Evolutionary conservation across 2,888 invertebrate species (phyloP).

Genomic region (Scaptodrosophila latifasciaeformis): DNA sequence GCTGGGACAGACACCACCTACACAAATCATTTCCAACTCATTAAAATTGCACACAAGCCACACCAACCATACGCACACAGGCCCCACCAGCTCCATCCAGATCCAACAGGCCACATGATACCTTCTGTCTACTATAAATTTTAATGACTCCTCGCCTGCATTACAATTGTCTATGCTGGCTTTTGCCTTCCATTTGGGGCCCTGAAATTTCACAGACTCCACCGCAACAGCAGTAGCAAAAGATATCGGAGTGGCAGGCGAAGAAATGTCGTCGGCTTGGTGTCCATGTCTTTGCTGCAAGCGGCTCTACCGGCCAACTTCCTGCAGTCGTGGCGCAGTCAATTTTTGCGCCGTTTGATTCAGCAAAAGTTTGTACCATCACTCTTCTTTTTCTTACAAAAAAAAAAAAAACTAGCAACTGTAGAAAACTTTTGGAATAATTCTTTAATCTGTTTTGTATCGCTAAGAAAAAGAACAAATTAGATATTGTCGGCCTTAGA

Average conservation of each 20-base stretch:
- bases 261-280: too few relatives aligned
- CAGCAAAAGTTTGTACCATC: constrained; percentile 65
- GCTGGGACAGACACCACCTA: constrained; percentile 21
- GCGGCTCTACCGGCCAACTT: constrained; percentile 41
- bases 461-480: too few relatives aligned
- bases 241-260: too few relatives aligned
- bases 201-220: constrained; percentile 40
- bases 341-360: constrained; percentile 61
- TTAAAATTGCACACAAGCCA: constrained; percentile 54
- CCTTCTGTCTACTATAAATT: constrained; percentile 37
- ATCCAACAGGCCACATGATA: constrained; percentile 7
- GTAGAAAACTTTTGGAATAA: constrained; percentile 27
- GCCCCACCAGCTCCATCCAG: constrained; percentile 12
- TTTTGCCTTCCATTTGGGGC: constrained; percentile 26
- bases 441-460: constrained; percentile 49
- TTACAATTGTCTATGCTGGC: constrained; percentile 56
- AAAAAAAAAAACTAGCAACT: constrained; percentile 11
- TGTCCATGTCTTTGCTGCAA: constrained; percentile 37
- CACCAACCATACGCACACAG: constrained; percentile 14
- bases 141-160: constrained; percentile 68
- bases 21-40: constrained; percentile 69
- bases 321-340: constrained; percentile 46
- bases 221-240: constrained; percentile 20
- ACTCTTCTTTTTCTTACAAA: too few relatives aligned
- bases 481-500: too few relatives aligned